These are phyloP conservation scores for Belonocnema kinseyi DNA, from an alignment of 1,140 invertebrate genomes.

Conservation along the genomic window DNA sequence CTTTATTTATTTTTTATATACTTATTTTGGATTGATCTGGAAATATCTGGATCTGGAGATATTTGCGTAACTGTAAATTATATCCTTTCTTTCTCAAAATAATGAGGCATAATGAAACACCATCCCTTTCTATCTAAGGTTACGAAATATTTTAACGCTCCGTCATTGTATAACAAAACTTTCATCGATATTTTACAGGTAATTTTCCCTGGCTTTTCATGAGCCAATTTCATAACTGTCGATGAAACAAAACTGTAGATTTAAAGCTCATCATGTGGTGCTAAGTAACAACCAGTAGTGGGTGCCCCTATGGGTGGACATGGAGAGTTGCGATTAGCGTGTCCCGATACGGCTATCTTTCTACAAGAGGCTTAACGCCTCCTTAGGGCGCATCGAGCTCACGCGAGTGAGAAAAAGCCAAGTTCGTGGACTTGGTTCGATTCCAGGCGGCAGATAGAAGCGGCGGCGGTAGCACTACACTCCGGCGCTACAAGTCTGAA, in stretches of 20 bases:
- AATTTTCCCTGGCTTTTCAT: too few relatives aligned
- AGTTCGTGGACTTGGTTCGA: conserved; percentile 41
- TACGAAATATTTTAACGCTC: too few relatives aligned
- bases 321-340: conserved; percentile 53
- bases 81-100: too few relatives aligned
- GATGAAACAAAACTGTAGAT: conserved; percentile 5
- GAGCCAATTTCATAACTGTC: neutral
- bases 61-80: too few relatives aligned
- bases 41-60: too few relatives aligned
- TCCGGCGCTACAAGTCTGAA: neutral
- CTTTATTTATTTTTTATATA: too few relatives aligned
- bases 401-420: conserved; percentile 28
- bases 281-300: conserved; percentile 51
- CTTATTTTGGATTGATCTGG: too few relatives aligned
- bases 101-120: too few relatives aligned
- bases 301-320: conserved; percentile 58
- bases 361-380: conserved; percentile 52
- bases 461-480: conserved; percentile 22
- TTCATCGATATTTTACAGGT: neutral
- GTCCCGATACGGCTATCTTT: conserved; percentile 57
- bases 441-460: conserved; percentile 57
- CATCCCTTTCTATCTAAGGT: too few relatives aligned
- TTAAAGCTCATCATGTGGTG: neutral
- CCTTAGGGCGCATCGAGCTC: conserved; percentile 45
- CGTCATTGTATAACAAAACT: neutral